Conservation (phyloP, 1,140 invertebrate species). For the Bombus confusus region DNA sequence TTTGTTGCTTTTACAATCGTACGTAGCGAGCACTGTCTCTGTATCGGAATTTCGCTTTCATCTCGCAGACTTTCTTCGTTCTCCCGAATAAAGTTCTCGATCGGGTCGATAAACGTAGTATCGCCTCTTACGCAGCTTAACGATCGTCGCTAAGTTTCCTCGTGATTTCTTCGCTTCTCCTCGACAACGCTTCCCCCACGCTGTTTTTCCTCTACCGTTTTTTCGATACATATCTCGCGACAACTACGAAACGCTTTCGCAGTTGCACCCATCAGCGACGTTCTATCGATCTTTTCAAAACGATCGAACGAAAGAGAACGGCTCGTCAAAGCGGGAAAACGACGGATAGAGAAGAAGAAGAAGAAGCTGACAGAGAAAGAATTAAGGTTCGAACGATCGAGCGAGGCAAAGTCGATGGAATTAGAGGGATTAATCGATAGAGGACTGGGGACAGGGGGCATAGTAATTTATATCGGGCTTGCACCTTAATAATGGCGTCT, state of each 20-base stretch:
- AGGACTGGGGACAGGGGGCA: background rate
- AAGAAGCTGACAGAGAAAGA: background rate
- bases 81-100: too few relatives aligned
- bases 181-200: background rate
- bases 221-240: background rate
- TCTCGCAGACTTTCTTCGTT: background rate
- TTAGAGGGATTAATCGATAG: conserved; percentile 28
- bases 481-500: conserved; percentile 1
- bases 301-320: too few relatives aligned
- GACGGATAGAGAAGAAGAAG: background rate
- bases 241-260: background rate
- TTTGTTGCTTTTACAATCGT: too few relatives aligned
- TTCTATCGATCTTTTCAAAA: background rate
- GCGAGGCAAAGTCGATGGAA: background rate
- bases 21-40: too few relatives aligned
- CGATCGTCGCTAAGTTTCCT: background rate
- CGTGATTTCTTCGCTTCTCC: background rate
- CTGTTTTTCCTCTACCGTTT: background rate
- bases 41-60: background rate
- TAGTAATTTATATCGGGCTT: conserved; percentile 9
- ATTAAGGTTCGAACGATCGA: background rate
- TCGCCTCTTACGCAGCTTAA: background rate
- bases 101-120: background rate
- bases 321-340: too few relatives aligned
- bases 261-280: too few relatives aligned